These are phyloP conservation scores for Rotaria socialis DNA, from an alignment of 2,888 invertebrate genomes.

Conservation along the genomic window DNA sequence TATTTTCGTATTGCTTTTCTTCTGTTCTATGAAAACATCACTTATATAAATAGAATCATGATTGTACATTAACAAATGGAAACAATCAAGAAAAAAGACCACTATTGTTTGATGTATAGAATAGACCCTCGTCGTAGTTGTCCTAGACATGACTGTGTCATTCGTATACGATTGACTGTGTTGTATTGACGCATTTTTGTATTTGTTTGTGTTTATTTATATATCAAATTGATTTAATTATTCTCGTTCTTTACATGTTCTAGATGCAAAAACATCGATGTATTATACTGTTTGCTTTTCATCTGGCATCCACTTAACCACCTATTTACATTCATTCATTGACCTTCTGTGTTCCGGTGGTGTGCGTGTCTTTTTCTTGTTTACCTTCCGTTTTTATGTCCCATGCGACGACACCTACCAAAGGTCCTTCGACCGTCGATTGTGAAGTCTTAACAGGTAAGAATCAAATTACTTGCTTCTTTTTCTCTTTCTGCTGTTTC, in stretches of 20 bases:
- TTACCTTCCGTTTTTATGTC: background rate
- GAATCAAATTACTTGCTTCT: background rate
- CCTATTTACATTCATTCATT: background rate
- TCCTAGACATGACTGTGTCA: background rate
- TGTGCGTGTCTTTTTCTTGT: background rate
- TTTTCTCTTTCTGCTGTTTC: background rate
- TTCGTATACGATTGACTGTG: background rate
- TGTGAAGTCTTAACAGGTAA: conserved; percentile 7
- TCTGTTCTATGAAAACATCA: no score
- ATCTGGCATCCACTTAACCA: background rate
- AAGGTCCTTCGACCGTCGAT: conserved; percentile 19
- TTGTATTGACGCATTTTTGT: background rate
- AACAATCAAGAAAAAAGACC: background rate
- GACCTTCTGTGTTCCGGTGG: background rate
- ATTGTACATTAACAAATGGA: background rate
- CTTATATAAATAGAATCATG: background rate
- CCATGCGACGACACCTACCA: background rate
- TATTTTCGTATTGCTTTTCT: no score
- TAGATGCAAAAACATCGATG: background rate
- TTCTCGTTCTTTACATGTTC: background rate
- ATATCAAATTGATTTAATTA: background rate
- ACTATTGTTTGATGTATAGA: background rate
- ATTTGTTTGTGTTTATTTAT: background rate
- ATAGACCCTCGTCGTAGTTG: background rate
- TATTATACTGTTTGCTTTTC: background rate